Evolutionary conservation across 1,140 invertebrate species (phyloP), one percentile per base, ranked within the genome.

Genomic region (Gonioctena quinquepunctata): DNA sequence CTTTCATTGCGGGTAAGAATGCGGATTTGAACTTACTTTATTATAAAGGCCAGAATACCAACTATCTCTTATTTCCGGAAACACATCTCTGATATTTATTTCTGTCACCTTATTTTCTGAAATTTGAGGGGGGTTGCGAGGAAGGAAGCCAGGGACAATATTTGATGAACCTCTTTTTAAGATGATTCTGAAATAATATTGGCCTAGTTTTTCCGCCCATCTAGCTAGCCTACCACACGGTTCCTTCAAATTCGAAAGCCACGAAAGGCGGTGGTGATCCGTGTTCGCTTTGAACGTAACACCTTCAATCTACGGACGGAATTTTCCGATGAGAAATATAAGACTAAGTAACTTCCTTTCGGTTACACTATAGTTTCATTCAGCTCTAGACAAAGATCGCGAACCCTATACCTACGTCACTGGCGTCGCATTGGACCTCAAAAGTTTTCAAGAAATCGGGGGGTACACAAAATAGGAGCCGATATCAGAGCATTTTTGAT

Each of bases 271-370:
- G n/a, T n/a, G n/a, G n/a, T n/a, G n/a, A n/a, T n/a, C n/a, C n/a
- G n/a, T n/a, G n/a, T n/a, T n/a, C n/a, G n/a, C n/a, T n/a, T n/a
- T n/a, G n/a, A n/a, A n/a, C n/a, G n/a, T n/a, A n/a, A n/a, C n/a
- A n/a, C n/a, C n/a, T n/a, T n/a, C n/a, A n/a, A n/a, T n/a, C n/a
- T n/a, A n/a, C n/a, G n/a, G n/a, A n/a, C n/a, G n/a, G n/a, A 84
- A 82, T 60, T 85, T 80, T 64, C 84, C 70, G 0, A 87, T 72
- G 1, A 78, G 80, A 70, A 75, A 79, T 1, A 88, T 54, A 7
- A 87, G 75, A 0, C 82, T 83, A 16, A 87, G 70, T 48, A 80
- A 82, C 80, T 88, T 86, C 63, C 78, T 76, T 74, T 88, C 85
- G 0, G 82, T 84, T 4, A 76, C 76, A 0, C 70, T 72, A 67